Conservation (phyloP, 1,140 invertebrate genomes). For the Pseudomyrmex pallidus region DNA sequence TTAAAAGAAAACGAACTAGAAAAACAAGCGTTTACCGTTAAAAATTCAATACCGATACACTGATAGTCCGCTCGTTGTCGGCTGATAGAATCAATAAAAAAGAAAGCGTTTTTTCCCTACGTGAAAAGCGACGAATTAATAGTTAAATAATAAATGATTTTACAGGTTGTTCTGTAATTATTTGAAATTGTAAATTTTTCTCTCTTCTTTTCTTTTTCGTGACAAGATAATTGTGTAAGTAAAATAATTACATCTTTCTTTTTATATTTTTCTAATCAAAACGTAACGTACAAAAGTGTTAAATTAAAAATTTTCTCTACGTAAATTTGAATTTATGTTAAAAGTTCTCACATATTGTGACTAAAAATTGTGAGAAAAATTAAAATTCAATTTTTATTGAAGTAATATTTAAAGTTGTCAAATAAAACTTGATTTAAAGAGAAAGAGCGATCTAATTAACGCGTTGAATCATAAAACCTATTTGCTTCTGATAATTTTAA, state of each 20-base stretch:
- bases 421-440: background rate
- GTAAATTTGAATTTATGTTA: slow-evolving; percentile 32
- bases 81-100: slow-evolving; percentile 24
- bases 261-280: too few species aligned
- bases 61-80: background rate
- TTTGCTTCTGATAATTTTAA: slow-evolving; percentile 8
- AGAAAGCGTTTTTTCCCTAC: slow-evolving; percentile 5
- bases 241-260: too few species aligned
- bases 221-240: too few species aligned
- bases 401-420: too few species aligned
- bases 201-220: too few species aligned
- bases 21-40: slow-evolving; percentile 34
- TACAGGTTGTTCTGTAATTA: slow-evolving; percentile 4
- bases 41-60: slow-evolving; percentile 18
- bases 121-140: slow-evolving; percentile 33
- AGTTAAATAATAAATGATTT: slow-evolving; percentile 48
- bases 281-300: slow-evolving; percentile 12
- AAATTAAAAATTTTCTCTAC: background rate
- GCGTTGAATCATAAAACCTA: background rate
- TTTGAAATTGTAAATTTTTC: slow-evolving; percentile 18
- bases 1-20: slow-evolving; percentile 13
- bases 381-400: too few species aligned
- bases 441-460: slow-evolving; percentile 13
- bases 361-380: too few species aligned
- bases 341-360: background rate